phyloP scores from a whole-genome alignment of 1,140 invertebrate species.

The Papilio dardanus region DNA sequence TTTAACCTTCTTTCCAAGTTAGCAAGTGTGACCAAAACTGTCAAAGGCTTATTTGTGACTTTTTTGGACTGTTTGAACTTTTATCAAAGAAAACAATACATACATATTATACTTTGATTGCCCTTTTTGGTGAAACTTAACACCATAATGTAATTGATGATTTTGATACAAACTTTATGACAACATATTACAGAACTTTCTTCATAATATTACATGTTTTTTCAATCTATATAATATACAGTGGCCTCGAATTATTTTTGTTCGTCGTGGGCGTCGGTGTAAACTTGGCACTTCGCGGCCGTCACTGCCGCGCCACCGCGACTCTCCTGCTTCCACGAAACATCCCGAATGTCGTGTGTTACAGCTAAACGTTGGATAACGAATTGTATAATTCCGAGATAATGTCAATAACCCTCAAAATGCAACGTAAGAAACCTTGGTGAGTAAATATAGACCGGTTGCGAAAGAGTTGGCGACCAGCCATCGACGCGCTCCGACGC shows the following conservation, averaged over 20 bases:
- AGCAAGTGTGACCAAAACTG: not conserved
- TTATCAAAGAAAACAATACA: not conserved
- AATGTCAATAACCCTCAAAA: slow-evolving; percentile 80
- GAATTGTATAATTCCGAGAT: slow-evolving; percentile 64
- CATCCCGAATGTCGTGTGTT: slow-evolving; percentile 52
- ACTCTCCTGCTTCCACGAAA: slow-evolving; percentile 44
- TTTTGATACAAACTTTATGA: not conserved
- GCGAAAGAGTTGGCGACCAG: slow-evolving; percentile 73
- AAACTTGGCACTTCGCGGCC: slow-evolving; percentile 72
- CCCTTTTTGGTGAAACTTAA: not conserved
- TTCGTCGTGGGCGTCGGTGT: slow-evolving; percentile 62
- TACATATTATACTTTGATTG: not conserved
- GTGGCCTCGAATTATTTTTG: slow-evolving; percentile 75
- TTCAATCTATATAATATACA: slow-evolving; percentile 54
- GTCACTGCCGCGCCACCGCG: slow-evolving; percentile 48
- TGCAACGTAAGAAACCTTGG: slow-evolving; percentile 73
- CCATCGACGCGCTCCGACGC: slow-evolving; percentile 56
- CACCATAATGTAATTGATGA: not conserved
- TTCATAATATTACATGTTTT: slow-evolving; percentile 46
- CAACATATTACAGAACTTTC: slow-evolving; percentile 25
- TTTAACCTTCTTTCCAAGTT: not conserved
- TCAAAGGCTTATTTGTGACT: not conserved
- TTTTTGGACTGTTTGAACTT: not conserved
- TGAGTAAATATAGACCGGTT: slow-evolving; percentile 70
- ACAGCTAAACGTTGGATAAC: slow-evolving; percentile 61